phyloP scores from a whole-genome alignment of 2,888 invertebrate species.

The Carcina quercana region DNA sequence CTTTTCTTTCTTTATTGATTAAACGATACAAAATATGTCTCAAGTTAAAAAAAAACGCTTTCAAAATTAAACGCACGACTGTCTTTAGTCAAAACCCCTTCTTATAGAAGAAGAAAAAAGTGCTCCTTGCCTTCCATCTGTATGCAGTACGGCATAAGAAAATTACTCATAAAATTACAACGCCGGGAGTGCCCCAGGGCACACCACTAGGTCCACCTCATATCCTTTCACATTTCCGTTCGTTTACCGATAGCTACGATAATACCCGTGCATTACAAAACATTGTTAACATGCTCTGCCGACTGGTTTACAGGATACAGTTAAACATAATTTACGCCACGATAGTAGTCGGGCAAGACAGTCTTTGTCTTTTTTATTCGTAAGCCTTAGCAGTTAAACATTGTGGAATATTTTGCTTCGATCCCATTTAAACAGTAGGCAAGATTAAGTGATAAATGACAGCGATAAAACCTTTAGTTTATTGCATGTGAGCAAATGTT shows the following conservation, averaged over 20 bases:
- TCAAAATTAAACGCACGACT: not conserved
- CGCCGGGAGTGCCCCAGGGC: slow-evolving; percentile 41
- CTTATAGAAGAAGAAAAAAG: no score
- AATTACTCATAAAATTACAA: slow-evolving; percentile 31
- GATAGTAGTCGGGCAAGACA: slow-evolving; percentile 22
- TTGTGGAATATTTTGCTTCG: slow-evolving; percentile 42
- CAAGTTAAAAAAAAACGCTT: not conserved
- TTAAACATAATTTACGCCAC: slow-evolving; percentile 52
- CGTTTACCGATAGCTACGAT: slow-evolving; percentile 53
- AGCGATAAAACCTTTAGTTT: slow-evolving; percentile 19
- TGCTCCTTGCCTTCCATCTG: slow-evolving; percentile 21
- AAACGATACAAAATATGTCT: slow-evolving; percentile 3
- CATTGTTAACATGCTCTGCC: slow-evolving; percentile 45
- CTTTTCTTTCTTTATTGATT: slow-evolving; percentile 9
- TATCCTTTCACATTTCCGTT: slow-evolving; percentile 53
- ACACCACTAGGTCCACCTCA: slow-evolving; percentile 39
- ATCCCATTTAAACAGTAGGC: slow-evolving; percentile 24
- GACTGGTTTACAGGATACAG: slow-evolving; percentile 52
- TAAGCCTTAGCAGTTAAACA: slow-evolving; percentile 24
- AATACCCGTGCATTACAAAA: slow-evolving; percentile 54
- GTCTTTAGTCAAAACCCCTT: no score
- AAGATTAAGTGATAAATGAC: slow-evolving; percentile 35
- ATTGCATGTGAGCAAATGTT: slow-evolving; percentile 11
- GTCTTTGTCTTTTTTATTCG: slow-evolving; percentile 17
- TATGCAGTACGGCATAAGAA: slow-evolving; percentile 13